Conservation (phyloP, 2,797 vertebrate genomes). For the Sebastes jordani region DNA sequence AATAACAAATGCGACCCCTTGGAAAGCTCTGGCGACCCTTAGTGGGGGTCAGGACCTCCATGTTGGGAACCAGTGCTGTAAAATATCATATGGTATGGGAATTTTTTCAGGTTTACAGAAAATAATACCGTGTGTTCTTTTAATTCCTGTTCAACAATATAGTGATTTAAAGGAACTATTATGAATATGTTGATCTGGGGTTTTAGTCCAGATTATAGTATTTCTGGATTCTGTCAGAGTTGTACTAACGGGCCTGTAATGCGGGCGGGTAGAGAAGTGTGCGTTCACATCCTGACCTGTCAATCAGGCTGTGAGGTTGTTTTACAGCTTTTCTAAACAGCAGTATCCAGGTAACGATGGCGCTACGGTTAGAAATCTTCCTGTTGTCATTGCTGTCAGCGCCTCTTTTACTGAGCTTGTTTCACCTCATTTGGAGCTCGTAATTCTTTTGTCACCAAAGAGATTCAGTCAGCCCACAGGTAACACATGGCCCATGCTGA, state of each 20-base stretch:
- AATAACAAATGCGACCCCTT: too few relatives aligned
- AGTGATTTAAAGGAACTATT: not conserved
- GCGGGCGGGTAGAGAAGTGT: not conserved
- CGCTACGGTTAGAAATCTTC: not conserved
- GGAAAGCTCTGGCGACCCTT: rapidly evolving
- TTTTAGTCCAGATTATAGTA: not conserved
- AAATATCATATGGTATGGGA: not conserved
- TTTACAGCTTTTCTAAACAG: not conserved
- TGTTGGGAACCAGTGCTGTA: not conserved
- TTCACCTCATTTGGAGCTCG: constrained; percentile 14
- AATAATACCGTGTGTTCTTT: not conserved
- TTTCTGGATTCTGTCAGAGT: not conserved
- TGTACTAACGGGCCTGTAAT: not conserved
- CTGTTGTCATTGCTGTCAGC: constrained; percentile 1
- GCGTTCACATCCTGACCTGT: not conserved
- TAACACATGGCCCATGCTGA: constrained; percentile 82
- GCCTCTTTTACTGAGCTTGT: constrained; percentile 33
- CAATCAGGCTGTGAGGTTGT: not conserved
- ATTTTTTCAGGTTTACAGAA: not conserved
- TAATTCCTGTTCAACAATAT: not conserved
- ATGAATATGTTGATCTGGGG: not conserved
- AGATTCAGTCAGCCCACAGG: constrained; percentile 68
- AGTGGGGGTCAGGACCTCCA: too few relatives aligned
- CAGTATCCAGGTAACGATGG: not conserved
- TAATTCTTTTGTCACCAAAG: not conserved